Base-by-base conservation (phyloP, 2,888 invertebrate genomes). In the Eugnorisma glareosa region DNA sequence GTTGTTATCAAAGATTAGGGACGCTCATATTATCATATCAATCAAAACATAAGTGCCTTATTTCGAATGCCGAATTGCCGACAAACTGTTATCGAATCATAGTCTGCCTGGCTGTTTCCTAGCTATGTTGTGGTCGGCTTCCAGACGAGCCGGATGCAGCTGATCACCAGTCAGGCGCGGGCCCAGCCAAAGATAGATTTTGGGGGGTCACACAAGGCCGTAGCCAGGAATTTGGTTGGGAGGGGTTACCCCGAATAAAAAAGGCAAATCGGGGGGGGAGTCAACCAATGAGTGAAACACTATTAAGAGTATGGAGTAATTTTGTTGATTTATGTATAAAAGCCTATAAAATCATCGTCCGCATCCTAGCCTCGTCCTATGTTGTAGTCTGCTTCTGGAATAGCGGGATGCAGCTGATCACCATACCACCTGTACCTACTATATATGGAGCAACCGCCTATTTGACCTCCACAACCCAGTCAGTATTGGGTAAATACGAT, bases 31-130 rank as follows among this genome's bases (percentile, higher is more conserved):
- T 48, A 40, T 31, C 15, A 28, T 15, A 18, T 51, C n/a, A 63
- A 77, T 43, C 63, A 64, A 37, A 75, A 77, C 51, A 11, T 54
- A 28, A 61, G 48, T 24, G 31, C 48, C 35, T 68, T 28, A 51
- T 64, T 40, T 57, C 31, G 64, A 54, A 79, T 71, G 54, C 54
- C 35, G 64, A n/a, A 61, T 35, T 61, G 61, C 40, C 40, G 31
- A 57, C 40, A 77, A 21, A 48, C 10, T 40, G 18, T 72, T 10
- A 35, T 40, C 10, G 28, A 45, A 35, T 40, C 63, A 37, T 6
- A 37, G 4, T 40, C 43, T 43, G 64, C 15, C 8, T 24, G 24
- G 35, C 35, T 2, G 37, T 13, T 37, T 24, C 24, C 24, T 6
- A 13, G 13, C 13, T 15, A 63, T 35, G 10, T 61, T 7, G n/a